phyloP scores from a whole-genome alignment of 2,888 invertebrate species.

The Meiosimyza decipiens region DNA sequence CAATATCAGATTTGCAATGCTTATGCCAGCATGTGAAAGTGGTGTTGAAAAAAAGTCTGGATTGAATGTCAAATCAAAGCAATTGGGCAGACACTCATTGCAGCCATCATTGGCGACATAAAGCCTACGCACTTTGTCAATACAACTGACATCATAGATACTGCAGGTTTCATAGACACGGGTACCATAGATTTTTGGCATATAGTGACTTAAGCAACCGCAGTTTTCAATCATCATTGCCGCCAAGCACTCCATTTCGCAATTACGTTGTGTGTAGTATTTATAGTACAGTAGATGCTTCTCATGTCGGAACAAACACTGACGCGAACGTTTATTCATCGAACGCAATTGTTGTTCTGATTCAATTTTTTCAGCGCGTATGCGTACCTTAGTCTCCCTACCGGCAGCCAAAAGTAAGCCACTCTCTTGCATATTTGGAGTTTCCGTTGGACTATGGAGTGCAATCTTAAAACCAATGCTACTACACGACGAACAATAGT shows the following conservation, averaged over 20 bases:
- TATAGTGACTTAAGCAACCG: slow-evolving; percentile 58
- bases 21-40: slow-evolving; percentile 56
- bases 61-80: slow-evolving; percentile 77
- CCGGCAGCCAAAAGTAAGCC: slow-evolving; percentile 57
- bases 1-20: slow-evolving; percentile 38
- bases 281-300: slow-evolving; percentile 73
- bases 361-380: slow-evolving; percentile 54
- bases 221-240: slow-evolving; percentile 70
- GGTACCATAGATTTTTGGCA: slow-evolving; percentile 73
- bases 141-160: slow-evolving; percentile 74
- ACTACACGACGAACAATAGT: slow-evolving; percentile 82
- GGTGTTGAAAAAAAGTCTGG: slow-evolving; percentile 72
- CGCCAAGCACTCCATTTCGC: slow-evolving; percentile 82
- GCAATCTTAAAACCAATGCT: slow-evolving; percentile 66
- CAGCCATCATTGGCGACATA: slow-evolving; percentile 23
- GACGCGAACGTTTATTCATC: slow-evolving; percentile 64
- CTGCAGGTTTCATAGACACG: slow-evolving; percentile 77
- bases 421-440: slow-evolving; percentile 58
- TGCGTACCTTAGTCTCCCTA: slow-evolving; percentile 57
- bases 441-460: slow-evolving; percentile 60
- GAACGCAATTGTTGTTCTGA: slow-evolving; percentile 51
- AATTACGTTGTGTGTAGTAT: slow-evolving; percentile 82
- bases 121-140: slow-evolving; percentile 49
- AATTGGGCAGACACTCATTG: slow-evolving; percentile 75
- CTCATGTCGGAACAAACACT: slow-evolving; percentile 79